These are phyloP conservation scores for Bruchidius siliquastri DNA, from an alignment of 2,888 invertebrate genomes.

Conservation along the genomic window DNA sequence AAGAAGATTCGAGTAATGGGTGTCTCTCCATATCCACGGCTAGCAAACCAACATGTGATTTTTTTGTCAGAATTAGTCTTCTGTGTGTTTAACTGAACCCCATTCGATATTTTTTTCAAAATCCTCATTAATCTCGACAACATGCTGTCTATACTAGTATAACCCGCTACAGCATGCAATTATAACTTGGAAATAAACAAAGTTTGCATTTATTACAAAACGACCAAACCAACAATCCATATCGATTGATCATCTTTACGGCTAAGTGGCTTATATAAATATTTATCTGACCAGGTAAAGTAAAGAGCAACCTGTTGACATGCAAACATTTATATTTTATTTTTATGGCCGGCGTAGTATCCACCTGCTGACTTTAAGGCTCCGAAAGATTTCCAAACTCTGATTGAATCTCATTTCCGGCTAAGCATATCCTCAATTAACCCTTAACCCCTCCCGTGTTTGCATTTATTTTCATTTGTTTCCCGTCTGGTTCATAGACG, in stretches of 20 bases:
- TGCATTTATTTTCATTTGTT: constrained; percentile 7
- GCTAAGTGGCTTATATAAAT: background rate
- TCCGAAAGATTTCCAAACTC: background rate
- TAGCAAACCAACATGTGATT: no score
- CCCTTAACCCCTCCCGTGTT: constrained; percentile 13
- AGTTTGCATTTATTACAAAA: no score
- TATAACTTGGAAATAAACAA: no score
- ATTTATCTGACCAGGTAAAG: background rate
- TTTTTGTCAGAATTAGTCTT: no score
- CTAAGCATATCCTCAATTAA: constrained; percentile 22
- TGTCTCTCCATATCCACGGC: no score
- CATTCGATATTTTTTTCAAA: no score
- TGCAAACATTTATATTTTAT: background rate
- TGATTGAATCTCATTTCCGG: constrained; percentile 27
- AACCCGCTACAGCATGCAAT: no score
- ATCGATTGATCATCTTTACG: background rate
- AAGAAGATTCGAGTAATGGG: no score
- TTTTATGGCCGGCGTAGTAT: background rate
- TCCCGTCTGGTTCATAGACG: background rate
- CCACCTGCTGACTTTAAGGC: background rate
- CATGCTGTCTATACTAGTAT: no score
- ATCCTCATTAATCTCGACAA: no score
- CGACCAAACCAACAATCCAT: background rate
- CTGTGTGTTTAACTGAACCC: no score
- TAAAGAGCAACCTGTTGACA: background rate